phyloP scores from a whole-genome alignment of 1,140 invertebrate species.

The Ceratosolen fusciceps region DNA sequence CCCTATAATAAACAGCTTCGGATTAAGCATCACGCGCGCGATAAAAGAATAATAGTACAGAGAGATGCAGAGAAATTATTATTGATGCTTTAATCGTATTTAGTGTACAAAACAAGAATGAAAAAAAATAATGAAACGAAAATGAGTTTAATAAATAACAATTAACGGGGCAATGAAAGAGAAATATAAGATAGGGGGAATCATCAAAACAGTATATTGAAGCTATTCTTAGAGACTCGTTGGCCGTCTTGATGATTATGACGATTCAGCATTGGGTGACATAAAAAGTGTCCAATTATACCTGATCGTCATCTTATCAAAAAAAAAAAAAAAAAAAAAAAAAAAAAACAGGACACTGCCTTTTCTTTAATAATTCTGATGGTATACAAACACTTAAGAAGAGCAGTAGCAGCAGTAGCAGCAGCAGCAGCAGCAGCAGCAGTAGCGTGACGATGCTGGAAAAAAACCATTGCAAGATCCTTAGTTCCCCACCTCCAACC shows the following conservation, averaged over 20 bases:
- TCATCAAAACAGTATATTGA: constrained; percentile 42
- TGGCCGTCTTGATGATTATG: constrained; percentile 30
- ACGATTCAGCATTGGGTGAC: not conserved
- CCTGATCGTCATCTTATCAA: not conserved
- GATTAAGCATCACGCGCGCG: constrained; percentile 40
- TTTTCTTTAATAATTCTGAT: constrained; percentile 58
- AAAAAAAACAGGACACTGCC: constrained; percentile 51
- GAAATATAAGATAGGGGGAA: constrained; percentile 46
- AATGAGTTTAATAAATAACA: constrained; percentile 53
- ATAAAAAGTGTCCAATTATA: not conserved
- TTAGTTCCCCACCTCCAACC: not conserved
- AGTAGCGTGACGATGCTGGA: constrained; percentile 50
- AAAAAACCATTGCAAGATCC: constrained; percentile 33
- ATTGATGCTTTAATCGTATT: constrained; percentile 55
- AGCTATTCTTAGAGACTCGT: constrained; percentile 46
- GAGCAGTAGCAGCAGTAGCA: constrained; percentile 51
- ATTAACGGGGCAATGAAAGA: constrained; percentile 36
- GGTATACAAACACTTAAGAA: constrained; percentile 48
- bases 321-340: too few species aligned
- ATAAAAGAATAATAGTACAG: constrained; percentile 38
- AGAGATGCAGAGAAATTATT: constrained; percentile 43
- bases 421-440: constrained; percentile 45
- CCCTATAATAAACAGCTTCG: constrained; percentile 48
- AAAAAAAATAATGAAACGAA: constrained; percentile 50
- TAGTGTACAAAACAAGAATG: constrained; percentile 58